These are phyloP conservation scores for Gobio occitaniae DNA, from an alignment of 2,797 vertebrate species.

Conservation along the genomic window DNA sequence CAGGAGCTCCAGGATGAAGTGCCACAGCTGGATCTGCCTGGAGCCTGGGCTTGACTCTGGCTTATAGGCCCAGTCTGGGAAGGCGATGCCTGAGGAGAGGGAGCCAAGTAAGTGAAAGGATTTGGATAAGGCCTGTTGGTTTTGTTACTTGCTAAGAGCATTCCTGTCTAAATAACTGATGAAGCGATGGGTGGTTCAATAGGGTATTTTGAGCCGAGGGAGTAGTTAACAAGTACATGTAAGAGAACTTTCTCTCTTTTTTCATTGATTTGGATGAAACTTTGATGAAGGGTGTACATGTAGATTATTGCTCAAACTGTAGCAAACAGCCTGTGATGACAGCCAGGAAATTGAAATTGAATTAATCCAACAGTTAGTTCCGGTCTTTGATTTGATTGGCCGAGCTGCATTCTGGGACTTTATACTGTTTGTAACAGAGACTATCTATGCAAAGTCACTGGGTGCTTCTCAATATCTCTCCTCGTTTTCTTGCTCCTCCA, in stretches of 20 bases:
- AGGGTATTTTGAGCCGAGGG: constrained; percentile 74
- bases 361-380: neutral
- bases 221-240: constrained; percentile 67
- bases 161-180: constrained; percentile 75
- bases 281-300: neutral
- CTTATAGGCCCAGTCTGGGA: constrained; percentile 96
- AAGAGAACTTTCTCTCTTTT: neutral
- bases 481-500: too few species aligned
- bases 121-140: constrained; percentile 69
- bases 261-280: neutral
- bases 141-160: constrained; percentile 65
- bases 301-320: neutral
- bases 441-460: neutral
- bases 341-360: neutral
- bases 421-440: neutral
- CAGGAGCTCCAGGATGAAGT: constrained; percentile 93
- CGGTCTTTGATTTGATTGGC: neutral
- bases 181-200: constrained; percentile 75
- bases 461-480: too few species aligned
- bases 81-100: constrained; percentile 84
- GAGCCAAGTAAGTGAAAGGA: constrained; percentile 64
- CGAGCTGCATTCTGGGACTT: neutral
- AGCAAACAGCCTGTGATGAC: neutral
- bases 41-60: constrained; percentile 93
- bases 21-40: constrained; percentile 94